A percentile compares a stretch with the other conserved stretches of the same genome.
phyloP scores from a whole-genome alignment of 1,140 invertebrate species.

The Drosophila parabipectinata region DNA sequence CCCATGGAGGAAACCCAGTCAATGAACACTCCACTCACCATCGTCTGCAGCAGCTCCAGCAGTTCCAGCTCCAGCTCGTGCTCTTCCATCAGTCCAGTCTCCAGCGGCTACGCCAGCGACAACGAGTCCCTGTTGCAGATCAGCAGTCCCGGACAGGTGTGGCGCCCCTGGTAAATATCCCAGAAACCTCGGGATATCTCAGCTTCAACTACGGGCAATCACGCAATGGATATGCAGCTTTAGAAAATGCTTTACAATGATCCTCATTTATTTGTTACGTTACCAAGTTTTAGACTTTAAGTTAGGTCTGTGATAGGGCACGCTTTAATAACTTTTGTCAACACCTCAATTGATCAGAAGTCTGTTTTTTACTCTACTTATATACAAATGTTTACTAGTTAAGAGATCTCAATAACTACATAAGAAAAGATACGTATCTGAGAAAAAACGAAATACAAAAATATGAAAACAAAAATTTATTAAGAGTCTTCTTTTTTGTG shows the following conservation, averaged over 20 bases:
- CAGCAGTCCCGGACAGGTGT: constrained; percentile 61
- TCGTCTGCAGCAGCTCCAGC: constrained; percentile 52
- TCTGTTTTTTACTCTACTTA: constrained; percentile 64
- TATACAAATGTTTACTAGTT: constrained; percentile 66
- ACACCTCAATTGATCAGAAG: constrained; percentile 56
- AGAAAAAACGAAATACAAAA: constrained; percentile 41
- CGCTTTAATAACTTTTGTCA: constrained; percentile 74
- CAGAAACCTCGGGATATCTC: background rate
- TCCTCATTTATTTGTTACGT: constrained; percentile 69
- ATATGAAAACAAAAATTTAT: constrained; percentile 25
- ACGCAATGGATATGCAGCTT: constrained; percentile 69
- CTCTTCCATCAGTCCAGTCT: constrained; percentile 70
- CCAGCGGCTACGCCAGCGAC: constrained; percentile 82
- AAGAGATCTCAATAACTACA: constrained; percentile 58
- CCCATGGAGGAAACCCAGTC: constrained; percentile 48
- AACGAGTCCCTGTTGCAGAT: constrained; percentile 69
- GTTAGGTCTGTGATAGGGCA: constrained; percentile 80
- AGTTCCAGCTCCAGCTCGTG: constrained; percentile 24
- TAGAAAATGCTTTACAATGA: constrained; percentile 78
- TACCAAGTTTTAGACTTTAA: constrained; percentile 65
- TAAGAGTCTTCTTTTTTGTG: background rate
- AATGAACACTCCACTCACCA: constrained; percentile 60
- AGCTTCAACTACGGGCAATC: constrained; percentile 43
- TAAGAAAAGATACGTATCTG: constrained; percentile 33
- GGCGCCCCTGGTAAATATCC: constrained; percentile 77